Percentiles rank a stretch among this genome's conserved stretches.
Evolutionary conservation across 2,797 vertebrate genomes (phyloP).

Genomic region (Sebastes cheni): DNA sequence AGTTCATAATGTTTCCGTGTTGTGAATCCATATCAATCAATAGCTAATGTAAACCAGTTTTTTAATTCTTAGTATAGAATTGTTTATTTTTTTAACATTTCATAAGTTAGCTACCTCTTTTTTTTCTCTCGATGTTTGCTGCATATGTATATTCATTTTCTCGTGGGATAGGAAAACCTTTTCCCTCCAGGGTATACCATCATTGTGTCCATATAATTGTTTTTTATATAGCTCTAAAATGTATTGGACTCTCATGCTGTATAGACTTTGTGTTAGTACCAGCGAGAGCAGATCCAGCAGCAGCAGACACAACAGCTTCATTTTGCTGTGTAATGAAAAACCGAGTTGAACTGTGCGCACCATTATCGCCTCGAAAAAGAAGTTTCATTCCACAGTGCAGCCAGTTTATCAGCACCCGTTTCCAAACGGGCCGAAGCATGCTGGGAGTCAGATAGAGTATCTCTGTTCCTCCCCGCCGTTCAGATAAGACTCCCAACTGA

Average conservation of each 20-base stretch:
- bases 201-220: constrained; percentile 10
- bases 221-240: constrained; percentile 38
- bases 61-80: constrained; percentile 43
- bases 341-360: neutral
- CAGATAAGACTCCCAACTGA: constrained; percentile 48
- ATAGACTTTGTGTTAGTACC: neutral
- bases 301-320: constrained; percentile 1
- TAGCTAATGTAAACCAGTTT: constrained; percentile 49
- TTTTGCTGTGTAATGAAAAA: neutral
- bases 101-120: constrained; percentile 73
- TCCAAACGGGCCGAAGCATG: constrained; percentile 22
- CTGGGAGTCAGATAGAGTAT: constrained; percentile 39
- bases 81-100: constrained; percentile 47
- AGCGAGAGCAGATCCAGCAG: neutral
- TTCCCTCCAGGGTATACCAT: constrained; percentile 37
- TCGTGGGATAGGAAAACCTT: neutral
- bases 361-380: constrained; percentile 3
- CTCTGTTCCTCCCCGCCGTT: constrained; percentile 1
- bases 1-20: constrained; percentile 2
- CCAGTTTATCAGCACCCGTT: constrained; percentile 24
- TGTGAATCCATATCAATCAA: constrained; percentile 21
- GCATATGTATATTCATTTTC: constrained; percentile 37
- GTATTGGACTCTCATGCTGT: constrained; percentile 24
- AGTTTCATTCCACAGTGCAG: constrained; percentile 39
- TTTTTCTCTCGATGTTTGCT: constrained; percentile 15